A percentile compares a stretch with the other conserved stretches of the same genome.
Evolutionary conservation across 1,140 invertebrate genomes (phyloP).

Genomic region (Diorhabda elongata): DNA sequence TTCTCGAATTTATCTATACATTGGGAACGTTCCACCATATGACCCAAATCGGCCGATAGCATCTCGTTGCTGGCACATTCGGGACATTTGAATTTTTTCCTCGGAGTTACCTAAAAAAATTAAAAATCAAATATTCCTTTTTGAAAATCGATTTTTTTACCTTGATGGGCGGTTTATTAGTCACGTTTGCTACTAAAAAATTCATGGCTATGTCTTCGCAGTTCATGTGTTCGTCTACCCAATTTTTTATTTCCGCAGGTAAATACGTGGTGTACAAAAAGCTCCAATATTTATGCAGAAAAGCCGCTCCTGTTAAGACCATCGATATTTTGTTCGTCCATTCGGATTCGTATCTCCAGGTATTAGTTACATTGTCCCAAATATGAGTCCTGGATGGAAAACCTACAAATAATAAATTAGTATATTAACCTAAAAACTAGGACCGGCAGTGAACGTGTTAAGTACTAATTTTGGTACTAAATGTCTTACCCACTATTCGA

Average conservation of each 20-base stretch:
- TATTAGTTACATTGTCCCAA: conserved; percentile 78
- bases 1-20: conserved; percentile 85
- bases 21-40: conserved; percentile 89
- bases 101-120: conserved; percentile 73
- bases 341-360: conserved; percentile 90
- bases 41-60: conserved; percentile 85
- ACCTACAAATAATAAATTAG: conserved; percentile 46
- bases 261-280: conserved; percentile 82
- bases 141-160: conserved; percentile 47
- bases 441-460: no score
- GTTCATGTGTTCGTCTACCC: conserved; percentile 90
- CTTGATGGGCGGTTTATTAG: conserved; percentile 90
- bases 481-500: conserved; percentile 66
- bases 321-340: conserved; percentile 93
- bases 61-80: conserved; percentile 92
- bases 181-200: conserved; percentile 86
- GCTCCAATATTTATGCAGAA: conserved; percentile 91
- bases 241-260: conserved; percentile 66
- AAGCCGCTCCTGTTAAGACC: conserved; percentile 90
- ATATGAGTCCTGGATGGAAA: conserved; percentile 87
- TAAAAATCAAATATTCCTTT: not conserved
- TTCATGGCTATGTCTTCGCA: conserved; percentile 96
- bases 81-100: conserved; percentile 98
- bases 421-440: no score
- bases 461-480: not conserved